phyloP scores from a whole-genome alignment of 2,888 invertebrate species.

The Tiliacea aurago region DNA sequence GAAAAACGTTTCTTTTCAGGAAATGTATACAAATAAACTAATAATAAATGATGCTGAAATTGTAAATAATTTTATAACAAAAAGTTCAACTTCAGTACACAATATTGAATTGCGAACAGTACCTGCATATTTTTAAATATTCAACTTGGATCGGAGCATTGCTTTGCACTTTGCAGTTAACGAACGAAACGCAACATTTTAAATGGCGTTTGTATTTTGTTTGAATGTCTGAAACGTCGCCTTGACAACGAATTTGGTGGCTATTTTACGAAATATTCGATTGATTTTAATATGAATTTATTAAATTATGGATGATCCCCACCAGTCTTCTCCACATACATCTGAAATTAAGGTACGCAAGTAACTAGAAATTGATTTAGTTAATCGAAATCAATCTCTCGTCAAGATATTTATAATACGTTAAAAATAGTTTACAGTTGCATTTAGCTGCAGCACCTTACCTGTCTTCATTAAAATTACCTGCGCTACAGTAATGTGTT shows the following conservation, averaged over 20 bases:
- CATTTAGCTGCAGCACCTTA: conserved; percentile 74
- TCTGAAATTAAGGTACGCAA: conserved; percentile 82
- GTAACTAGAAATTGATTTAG: conserved; percentile 35
- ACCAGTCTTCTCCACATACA: conserved; percentile 75
- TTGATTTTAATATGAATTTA: conserved; percentile 85
- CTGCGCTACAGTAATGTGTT: conserved; percentile 35
- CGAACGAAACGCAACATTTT: conserved; percentile 69
- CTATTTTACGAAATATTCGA: conserved; percentile 78
- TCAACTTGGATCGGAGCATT: no score
- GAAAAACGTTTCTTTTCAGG: conserved; percentile 20
- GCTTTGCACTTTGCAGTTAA: conserved; percentile 32
- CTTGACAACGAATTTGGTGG: conserved; percentile 87
- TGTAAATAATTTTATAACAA: background rate
- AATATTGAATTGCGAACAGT: background rate
- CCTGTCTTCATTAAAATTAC: conserved; percentile 62
- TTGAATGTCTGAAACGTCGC: conserved; percentile 84
- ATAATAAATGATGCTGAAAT: background rate
- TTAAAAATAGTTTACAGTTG: conserved; percentile 83
- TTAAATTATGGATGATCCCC: conserved; percentile 88
- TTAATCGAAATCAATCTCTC: conserved; percentile 66
- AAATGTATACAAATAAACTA: background rate
- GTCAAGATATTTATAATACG: conserved; percentile 78
- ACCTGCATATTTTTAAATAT: background rate
- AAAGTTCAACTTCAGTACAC: background rate
- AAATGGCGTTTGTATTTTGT: conserved; percentile 83